Percentiles rank a stretch among this genome's conserved stretches.
These are phyloP conservation scores for Haliclystus octoradiatus DNA, from an alignment of 30 jellyfish, hydroid and myxozoan species.

Conservation along the genomic window DNA sequence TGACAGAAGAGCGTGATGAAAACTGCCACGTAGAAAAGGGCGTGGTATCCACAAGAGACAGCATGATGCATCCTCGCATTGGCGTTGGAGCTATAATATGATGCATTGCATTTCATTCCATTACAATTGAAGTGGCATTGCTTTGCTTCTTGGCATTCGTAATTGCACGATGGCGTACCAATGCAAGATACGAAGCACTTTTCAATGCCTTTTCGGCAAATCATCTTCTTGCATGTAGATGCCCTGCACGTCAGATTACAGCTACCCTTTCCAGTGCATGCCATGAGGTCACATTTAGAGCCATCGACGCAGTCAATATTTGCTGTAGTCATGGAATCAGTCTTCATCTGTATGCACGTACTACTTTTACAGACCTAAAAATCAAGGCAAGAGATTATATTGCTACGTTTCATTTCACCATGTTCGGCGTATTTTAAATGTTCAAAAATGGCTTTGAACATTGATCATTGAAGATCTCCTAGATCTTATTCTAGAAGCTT, in stretches of 20 bases:
- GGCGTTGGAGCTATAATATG: no score
- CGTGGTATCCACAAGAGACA: no score
- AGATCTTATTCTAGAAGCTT: no score
- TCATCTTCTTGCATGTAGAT: background rate
- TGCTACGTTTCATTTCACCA: no score
- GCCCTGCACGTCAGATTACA: background rate
- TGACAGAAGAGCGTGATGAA: no score
- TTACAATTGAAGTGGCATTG: background rate
- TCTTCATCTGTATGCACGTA: background rate
- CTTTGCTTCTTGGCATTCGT: background rate
- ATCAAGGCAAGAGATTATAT: no score
- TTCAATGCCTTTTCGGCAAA: background rate
- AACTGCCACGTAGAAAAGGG: no score
- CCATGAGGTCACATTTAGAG: background rate
- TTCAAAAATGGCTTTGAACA: no score
- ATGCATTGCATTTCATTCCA: background rate
- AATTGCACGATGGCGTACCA: background rate
- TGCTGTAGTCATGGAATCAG: background rate
- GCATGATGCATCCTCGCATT: no score
- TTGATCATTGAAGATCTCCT: no score
- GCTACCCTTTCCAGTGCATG: background rate
- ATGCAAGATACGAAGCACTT: background rate
- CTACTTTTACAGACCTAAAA: background rate
- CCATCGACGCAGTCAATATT: background rate
- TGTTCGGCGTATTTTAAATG: no score